phyloP scores from a whole-genome alignment of 2,888 invertebrate species.

The Ecdyonurus torrentis region DNA sequence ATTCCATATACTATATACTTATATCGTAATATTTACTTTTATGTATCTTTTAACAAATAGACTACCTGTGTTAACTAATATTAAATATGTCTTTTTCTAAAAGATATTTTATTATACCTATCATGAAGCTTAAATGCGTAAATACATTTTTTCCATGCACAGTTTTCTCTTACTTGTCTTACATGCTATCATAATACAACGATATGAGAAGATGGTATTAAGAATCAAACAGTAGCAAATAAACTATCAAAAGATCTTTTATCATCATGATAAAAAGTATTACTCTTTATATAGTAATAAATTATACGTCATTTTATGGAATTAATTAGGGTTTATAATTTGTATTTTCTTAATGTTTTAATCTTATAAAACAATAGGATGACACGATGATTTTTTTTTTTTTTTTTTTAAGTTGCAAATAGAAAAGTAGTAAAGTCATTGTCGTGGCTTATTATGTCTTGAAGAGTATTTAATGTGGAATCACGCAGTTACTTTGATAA shows the following conservation, averaged over 20 bases:
- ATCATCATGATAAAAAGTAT: no score
- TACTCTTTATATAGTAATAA: not conserved
- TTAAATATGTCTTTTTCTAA: not conserved
- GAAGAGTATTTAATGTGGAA: no score
- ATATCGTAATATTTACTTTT: not conserved
- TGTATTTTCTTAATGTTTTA: not conserved
- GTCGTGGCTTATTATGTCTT: no score
- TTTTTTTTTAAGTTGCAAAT: no score
- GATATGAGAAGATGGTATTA: not conserved
- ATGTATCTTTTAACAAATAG: not conserved
- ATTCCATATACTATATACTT: not conserved
- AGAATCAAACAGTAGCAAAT: not conserved
- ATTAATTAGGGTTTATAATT: not conserved
- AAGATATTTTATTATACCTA: not conserved
- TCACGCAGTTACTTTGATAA: no score
- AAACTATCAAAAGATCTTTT: no score
- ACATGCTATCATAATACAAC: not conserved
- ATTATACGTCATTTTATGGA: not conserved
- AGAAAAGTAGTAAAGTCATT: no score
- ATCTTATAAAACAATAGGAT: not conserved
- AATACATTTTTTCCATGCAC: no score
- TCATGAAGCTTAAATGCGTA: not conserved
- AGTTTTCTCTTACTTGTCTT: not conserved
- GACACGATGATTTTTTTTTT: not conserved
- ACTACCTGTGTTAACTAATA: not conserved